Base-by-base conservation (phyloP, 2,797 vertebrate species). In the Rhinogobio ventralis region DNA sequence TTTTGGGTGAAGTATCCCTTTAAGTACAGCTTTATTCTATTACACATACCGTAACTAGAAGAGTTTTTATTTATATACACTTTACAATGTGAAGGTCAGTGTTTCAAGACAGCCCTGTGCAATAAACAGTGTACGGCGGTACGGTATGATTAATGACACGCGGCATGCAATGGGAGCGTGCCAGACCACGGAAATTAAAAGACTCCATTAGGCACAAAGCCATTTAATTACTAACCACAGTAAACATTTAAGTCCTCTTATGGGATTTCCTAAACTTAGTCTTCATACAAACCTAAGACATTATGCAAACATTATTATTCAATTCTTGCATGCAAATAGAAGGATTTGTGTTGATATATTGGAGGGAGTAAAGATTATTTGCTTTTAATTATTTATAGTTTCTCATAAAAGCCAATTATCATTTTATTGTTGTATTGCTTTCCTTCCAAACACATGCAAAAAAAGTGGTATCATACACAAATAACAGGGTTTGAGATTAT, bases 201-300 rank as follows among this genome's bases (percentile, higher is more conserved):
- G 72, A 53, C 49, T 83, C 73, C 64, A 83, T 76, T 77, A 83
- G 81, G 75, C 55, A 46, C 36, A 33, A 73, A 33, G 74, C 49
- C 74, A 71, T 60, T 77, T 81, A 49, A 71, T 82, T 75, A 83
- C 73, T 55, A 83, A 42, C 81, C 60, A 11, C 69, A 64, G 69
- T 55, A 23, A 55, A 83, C 72, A 83, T 75, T 53, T 20, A 17
- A 74, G 46, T 75, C 20, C 71, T 20, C 42, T 64, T 33, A 67
- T 17, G 46, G 30, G 17, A 55, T 53, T n/a, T 57, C 19, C 64
- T 77, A 68, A 68, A 67, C 49, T 39, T 79, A 79, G 60, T 49
- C 57, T 49, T 2, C 4, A 76, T 13, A 15, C 46, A 76, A 77
- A 55, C 23, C 17, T 20, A 67, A 53, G 68, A 11, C 55, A 36